Conservation (phyloP, 2,888 invertebrate species). For the Drosophila melanocephala region DNA sequence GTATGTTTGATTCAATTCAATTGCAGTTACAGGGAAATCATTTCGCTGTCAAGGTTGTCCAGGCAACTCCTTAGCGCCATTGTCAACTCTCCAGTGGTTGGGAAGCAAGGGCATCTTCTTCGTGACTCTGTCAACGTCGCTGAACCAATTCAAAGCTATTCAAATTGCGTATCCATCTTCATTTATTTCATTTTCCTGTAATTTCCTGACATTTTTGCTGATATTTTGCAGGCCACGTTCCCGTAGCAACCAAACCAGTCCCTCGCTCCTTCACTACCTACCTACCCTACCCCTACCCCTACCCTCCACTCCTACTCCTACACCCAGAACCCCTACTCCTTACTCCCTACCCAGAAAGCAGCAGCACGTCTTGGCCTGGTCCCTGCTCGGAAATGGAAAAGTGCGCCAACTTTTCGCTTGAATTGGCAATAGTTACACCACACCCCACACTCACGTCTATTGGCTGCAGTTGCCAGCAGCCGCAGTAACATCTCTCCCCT, state of each 20-base stretch:
- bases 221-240: conserved; percentile 52
- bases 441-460: conserved; percentile 13
- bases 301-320: not conserved
- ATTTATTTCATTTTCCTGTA: conserved; percentile 81
- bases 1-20: conserved; percentile 12
- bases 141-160: conserved; percentile 73
- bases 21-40: conserved; percentile 11
- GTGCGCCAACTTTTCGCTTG: conserved; percentile 80
- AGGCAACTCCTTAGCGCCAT: conserved; percentile 6
- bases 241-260: conserved; percentile 27
- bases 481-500: not conserved
- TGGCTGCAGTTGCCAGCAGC: conserved; percentile 42
- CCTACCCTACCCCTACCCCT: too few relatives aligned
- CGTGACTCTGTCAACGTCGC: conserved; percentile 54
- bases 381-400: conserved; percentile 74
- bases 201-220: conserved; percentile 78
- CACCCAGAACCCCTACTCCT: not conserved
- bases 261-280: not conserved
- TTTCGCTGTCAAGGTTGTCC: conserved; percentile 2
- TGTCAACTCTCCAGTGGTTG: not conserved
- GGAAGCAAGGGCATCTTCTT: conserved; percentile 1
- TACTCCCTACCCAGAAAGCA: conserved; percentile 6
- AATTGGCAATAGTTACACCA: conserved; percentile 76
- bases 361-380: conserved; percentile 59
- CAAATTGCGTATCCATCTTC: conserved; percentile 81